Evolutionary conservation across 2,888 invertebrate genomes (phyloP).

Genomic region (Ditylenchus weischeri): DNA sequence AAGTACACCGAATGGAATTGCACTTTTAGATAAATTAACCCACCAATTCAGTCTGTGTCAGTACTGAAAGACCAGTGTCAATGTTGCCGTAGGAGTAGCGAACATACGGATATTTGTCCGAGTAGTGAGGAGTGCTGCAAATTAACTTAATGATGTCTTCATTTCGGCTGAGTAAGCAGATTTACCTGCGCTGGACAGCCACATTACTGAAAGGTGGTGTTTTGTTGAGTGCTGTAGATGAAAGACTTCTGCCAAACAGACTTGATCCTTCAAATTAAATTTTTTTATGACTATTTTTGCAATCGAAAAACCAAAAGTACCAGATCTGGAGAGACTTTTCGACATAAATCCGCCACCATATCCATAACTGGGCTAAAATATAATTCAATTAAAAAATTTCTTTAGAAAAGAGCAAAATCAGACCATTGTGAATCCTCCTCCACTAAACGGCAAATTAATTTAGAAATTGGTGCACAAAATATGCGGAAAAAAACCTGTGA

Average conservation of each 20-base stretch:
- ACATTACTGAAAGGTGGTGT: slow-evolving; percentile 54
- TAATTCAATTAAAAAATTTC: too few species aligned
- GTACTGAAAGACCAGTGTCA: slow-evolving; percentile 47
- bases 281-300: slow-evolving; percentile 20
- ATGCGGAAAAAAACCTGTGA: not conserved
- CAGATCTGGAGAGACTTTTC: slow-evolving; percentile 51
- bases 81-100: slow-evolving; percentile 49
- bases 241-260: slow-evolving; percentile 52
- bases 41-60: slow-evolving; percentile 53
- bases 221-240: slow-evolving; percentile 48
- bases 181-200: slow-evolving; percentile 50
- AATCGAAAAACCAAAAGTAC: slow-evolving; percentile 28
- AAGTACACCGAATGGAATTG: slow-evolving; percentile 9
- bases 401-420: not conserved
- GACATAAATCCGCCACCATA: slow-evolving; percentile 57
- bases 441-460: too few species aligned
- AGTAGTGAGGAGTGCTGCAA: slow-evolving; percentile 49
- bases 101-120: slow-evolving; percentile 56
- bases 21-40: not conserved
- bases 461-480: too few species aligned
- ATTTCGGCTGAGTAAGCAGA: not conserved
- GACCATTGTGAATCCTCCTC: too few species aligned
- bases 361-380: slow-evolving; percentile 32
- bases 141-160: not conserved
- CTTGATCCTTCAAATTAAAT: slow-evolving; percentile 40